Evolutionary conservation across 1,140 invertebrate species (phyloP).

Genomic region (Drosophila repleta): DNA sequence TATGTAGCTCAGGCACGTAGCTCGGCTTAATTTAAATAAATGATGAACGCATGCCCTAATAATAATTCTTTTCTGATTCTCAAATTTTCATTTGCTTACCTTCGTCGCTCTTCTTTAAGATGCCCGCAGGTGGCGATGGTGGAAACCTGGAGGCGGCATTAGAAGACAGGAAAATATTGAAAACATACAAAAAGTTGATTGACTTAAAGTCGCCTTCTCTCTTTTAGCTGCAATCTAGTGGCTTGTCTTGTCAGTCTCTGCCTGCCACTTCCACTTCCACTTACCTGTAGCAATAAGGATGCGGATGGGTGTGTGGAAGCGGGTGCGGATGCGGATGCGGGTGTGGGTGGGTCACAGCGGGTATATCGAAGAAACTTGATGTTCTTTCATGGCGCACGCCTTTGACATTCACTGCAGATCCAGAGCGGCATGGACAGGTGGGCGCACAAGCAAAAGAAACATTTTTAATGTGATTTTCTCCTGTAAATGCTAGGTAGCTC

Average conservation of each 20-base stretch:
- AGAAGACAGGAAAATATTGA: constrained; percentile 50
- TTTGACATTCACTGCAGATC: constrained; percentile 79
- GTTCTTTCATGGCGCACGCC: constrained; percentile 83
- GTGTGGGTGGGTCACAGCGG: constrained; percentile 83
- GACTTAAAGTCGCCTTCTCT: constrained; percentile 64
- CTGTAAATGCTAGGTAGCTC: constrained; percentile 23
- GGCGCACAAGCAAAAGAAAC: constrained; percentile 29
- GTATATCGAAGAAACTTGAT: constrained; percentile 83
- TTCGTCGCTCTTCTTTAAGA: constrained; percentile 83
- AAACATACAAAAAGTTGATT: constrained; percentile 54
- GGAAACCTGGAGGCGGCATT: constrained; percentile 74
- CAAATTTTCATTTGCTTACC: constrained; percentile 64
- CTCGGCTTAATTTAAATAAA: constrained; percentile 74
- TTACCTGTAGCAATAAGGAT: constrained; percentile 78
- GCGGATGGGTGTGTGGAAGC: constrained; percentile 52
- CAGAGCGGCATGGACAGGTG: constrained; percentile 18
- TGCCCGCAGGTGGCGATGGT: constrained; percentile 78
- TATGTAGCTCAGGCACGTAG: constrained; percentile 14
- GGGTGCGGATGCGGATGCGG: constrained; percentile 58
- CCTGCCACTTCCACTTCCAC: constrained; percentile 11
- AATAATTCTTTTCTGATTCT: constrained; percentile 58
- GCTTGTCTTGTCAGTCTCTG: constrained; percentile 61
- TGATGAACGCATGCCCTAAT: constrained; percentile 63
- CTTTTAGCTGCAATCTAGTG: background rate
- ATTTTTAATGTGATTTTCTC: constrained; percentile 55